phyloP scores from a whole-genome alignment of 2,797 vertebrate species.

The Otolemur crassicaudatus region DNA sequence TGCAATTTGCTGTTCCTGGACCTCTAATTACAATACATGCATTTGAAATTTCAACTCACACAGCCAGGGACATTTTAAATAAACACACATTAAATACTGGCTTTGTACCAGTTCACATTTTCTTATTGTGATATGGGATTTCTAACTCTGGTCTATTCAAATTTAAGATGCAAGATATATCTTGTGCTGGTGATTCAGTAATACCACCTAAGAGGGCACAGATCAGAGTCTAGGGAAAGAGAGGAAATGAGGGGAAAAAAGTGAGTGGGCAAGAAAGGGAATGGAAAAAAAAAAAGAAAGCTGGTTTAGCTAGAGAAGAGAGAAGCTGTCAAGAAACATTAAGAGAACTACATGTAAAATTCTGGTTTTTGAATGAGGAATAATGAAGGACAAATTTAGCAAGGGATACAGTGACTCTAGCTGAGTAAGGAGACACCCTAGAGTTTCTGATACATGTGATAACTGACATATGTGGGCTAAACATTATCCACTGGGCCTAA shows the following conservation, averaged over 20 bases:
- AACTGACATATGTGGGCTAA: background rate
- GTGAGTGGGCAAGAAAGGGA: background rate
- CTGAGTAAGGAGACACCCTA: background rate
- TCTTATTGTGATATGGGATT: slow-evolving; percentile 8
- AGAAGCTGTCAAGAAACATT: background rate
- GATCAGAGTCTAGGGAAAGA: background rate
- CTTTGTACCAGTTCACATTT: background rate
- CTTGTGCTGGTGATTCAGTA: background rate
- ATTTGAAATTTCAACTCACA: slow-evolving; percentile 27
- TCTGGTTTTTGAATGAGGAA: background rate
- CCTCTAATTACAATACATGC: slow-evolving; percentile 20
- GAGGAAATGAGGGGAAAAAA: background rate
- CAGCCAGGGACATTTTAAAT: slow-evolving; percentile 44
- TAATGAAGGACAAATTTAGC: background rate
- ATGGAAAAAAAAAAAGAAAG: background rate
- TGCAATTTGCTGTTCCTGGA: slow-evolving; percentile 32
- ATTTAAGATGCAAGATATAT: background rate
- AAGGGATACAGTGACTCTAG: background rate
- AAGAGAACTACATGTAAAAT: background rate
- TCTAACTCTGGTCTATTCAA: slow-evolving; percentile 24
- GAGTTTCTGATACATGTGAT: background rate
- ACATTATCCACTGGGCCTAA: background rate
- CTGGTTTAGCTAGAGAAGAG: background rate
- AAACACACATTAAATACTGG: slow-evolving; percentile 9
- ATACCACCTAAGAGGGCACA: background rate